These are phyloP conservation scores for Gymnogyps californianus DNA, from an alignment of 2,113 vertebrate genomes.

Conservation along the genomic window DNA sequence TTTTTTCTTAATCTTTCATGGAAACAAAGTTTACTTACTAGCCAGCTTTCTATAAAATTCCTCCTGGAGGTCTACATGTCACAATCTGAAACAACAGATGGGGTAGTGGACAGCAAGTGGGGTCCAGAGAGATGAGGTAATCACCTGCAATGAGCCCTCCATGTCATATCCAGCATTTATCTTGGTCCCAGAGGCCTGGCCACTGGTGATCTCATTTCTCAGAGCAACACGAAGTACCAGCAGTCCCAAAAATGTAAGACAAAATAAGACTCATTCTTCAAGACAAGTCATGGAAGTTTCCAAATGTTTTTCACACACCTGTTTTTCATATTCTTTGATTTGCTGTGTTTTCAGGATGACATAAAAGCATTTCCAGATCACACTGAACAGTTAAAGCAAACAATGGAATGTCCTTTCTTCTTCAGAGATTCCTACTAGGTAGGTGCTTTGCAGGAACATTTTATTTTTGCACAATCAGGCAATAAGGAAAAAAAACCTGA, in stretches of 20 bases:
- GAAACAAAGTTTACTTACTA: neutral
- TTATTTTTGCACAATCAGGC: neutral
- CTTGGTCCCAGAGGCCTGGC: neutral
- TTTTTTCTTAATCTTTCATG: neutral
- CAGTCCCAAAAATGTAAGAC: neutral
- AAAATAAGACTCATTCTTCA: neutral
- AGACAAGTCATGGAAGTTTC: neutral
- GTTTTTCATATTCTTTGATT: neutral
- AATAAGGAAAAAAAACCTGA: neutral
- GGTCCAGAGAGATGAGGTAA: neutral
- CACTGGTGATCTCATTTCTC: neutral
- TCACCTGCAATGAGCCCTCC: neutral
- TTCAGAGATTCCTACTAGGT: neutral
- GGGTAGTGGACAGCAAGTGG: neutral
- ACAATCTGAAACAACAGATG: neutral
- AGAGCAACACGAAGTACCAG: neutral
- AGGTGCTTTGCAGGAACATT: neutral
- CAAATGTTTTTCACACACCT: neutral
- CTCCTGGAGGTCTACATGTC: neutral
- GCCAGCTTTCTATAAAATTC: neutral
- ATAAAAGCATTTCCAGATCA: neutral
- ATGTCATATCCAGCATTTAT: neutral
- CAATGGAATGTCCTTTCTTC: neutral
- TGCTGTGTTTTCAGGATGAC: neutral
- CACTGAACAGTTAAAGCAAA: neutral